Conservation (phyloP, 2,797 vertebrate genomes). For the Pangasius krempfi region DNA sequence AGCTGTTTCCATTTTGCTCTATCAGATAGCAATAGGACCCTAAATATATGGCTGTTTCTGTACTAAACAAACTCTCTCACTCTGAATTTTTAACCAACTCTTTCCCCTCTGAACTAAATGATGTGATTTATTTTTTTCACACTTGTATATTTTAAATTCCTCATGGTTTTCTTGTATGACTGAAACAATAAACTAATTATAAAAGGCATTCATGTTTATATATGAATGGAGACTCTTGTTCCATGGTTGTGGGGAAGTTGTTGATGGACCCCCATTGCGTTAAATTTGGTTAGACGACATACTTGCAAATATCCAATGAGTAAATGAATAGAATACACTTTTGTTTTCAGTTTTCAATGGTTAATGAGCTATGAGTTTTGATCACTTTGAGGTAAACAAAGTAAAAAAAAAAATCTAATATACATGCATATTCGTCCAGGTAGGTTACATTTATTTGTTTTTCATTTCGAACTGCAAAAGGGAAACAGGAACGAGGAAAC, state of each 20-base stretch:
- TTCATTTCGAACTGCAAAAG: not conserved
- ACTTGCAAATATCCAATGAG: not conserved
- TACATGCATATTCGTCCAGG: not conserved
- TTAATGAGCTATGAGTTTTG: not conserved
- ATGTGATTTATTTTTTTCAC: slow-evolving; percentile 24
- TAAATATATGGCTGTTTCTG: not conserved
- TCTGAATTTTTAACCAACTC: not conserved
- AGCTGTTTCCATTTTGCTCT: not conserved
- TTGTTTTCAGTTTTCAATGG: not conserved
- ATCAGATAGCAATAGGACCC: slow-evolving; percentile 9
- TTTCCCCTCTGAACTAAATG: not conserved
- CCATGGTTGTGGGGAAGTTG: not conserved
- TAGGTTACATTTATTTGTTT: not conserved
- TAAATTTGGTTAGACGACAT: not conserved
- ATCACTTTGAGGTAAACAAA: not conserved
- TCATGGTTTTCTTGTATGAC: slow-evolving; percentile 36
- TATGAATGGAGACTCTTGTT: slow-evolving; percentile 15
- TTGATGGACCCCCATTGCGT: not conserved
- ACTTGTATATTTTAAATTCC: slow-evolving; percentile 30
- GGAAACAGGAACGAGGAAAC: not conserved
- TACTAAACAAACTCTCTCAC: not conserved
- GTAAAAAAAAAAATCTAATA: not conserved
- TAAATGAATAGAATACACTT: not conserved
- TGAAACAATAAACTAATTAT: slow-evolving; percentile 52
- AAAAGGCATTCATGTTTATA: slow-evolving; percentile 31